Conservation (phyloP, 2,888 invertebrate species). For the Resseliella maxima region DNA sequence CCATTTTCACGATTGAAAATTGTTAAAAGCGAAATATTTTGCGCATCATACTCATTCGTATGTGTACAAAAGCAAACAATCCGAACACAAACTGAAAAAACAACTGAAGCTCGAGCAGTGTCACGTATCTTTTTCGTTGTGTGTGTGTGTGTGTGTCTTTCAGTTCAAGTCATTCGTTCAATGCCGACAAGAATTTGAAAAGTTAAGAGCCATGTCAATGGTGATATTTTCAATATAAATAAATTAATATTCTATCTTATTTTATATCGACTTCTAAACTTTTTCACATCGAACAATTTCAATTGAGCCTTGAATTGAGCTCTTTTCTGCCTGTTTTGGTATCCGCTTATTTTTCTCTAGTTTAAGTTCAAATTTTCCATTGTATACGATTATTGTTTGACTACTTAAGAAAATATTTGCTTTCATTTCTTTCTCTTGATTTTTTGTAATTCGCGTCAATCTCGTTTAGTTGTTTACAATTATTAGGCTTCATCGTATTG, state of each 20-base stretch:
- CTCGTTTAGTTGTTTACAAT: background rate
- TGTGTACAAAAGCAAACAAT: conserved; percentile 18
- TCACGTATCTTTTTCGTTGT: background rate
- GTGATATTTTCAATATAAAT: conserved; percentile 53
- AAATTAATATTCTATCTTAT: conserved; percentile 32
- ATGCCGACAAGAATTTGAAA: conserved; percentile 19
- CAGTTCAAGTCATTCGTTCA: background rate
- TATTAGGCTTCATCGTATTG: background rate
- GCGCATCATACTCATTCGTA: background rate
- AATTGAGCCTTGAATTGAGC: background rate
- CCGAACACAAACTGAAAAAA: background rate
- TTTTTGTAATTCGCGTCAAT: background rate
- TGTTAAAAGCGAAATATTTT: background rate
- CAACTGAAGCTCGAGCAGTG: background rate
- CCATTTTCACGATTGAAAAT: background rate
- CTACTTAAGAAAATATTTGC: conserved; percentile 51
- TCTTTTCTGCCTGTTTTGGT: background rate
- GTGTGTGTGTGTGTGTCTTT: background rate
- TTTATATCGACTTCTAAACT: conserved; percentile 10
- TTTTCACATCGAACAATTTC: background rate
- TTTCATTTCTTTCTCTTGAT: background rate
- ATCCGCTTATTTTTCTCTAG: background rate
- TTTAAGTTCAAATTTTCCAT: conserved; percentile 46
- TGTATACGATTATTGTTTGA: conserved; percentile 52
- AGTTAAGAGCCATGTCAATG: conserved; percentile 40